These are phyloP conservation scores for Phorcus lineatus DNA, from an alignment of 2,888 invertebrate genomes.

Conservation along the genomic window DNA sequence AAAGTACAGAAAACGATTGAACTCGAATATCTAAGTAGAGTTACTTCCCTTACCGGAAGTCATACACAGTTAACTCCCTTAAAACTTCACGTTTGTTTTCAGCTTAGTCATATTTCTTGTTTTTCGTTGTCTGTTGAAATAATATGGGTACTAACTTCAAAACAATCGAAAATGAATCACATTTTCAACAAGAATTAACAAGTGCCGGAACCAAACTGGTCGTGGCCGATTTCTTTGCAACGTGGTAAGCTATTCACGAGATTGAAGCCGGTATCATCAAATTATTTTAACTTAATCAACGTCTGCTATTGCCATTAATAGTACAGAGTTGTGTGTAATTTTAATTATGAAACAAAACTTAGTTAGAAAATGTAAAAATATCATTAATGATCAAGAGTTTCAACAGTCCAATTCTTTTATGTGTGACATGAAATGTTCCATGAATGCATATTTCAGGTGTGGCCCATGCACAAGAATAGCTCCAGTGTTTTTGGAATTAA, in stretches of 20 bases:
- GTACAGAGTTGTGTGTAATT: too few species aligned
- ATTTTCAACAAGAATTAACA: conserved; percentile 90
- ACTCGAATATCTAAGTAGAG: neutral
- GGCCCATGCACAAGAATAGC: conserved; percentile 96
- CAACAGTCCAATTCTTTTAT: too few species aligned
- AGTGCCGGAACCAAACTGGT: conserved; percentile 91
- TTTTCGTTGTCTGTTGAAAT: neutral
- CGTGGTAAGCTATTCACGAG: conserved; percentile 81
- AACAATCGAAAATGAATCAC: conserved; percentile 81
- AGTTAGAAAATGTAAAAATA: too few species aligned
- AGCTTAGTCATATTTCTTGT: neutral
- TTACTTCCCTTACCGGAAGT: neutral
- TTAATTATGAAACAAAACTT: too few species aligned
- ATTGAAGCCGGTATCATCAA: too few species aligned
- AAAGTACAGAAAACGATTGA: too few species aligned
- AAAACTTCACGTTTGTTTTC: neutral
- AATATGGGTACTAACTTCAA: conserved; percentile 52
- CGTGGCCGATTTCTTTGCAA: conserved; percentile 95
- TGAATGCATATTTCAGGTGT: conserved; percentile 83
- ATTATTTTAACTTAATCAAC: too few species aligned
- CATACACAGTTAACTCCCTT: neutral
- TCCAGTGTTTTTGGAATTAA: conserved; percentile 92
- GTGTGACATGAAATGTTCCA: too few species aligned
- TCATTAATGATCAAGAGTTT: too few species aligned
- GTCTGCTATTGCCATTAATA: too few species aligned